Evolutionary conservation across 2,113 vertebrate species (phyloP).

Genomic region (Miniopterus natalensis): DNA sequence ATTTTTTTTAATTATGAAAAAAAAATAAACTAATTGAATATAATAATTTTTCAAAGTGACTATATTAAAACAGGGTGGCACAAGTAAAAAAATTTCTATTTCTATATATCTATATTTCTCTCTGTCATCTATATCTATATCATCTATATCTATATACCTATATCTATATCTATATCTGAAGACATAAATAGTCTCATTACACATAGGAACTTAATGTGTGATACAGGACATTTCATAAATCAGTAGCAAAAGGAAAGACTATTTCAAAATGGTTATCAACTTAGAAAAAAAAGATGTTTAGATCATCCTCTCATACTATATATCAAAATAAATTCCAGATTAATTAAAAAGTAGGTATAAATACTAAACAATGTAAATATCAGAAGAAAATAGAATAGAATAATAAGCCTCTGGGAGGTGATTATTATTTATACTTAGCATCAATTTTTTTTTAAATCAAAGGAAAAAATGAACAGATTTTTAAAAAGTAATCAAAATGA

Average conservation of each 20-base stretch:
- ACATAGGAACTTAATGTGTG: not conserved
- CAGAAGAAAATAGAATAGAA: conserved; percentile 36
- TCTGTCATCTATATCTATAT: no score
- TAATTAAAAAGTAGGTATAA: conserved; percentile 43
- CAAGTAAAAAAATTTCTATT: not conserved
- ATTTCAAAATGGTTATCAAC: conserved; percentile 14
- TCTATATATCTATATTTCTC: no score
- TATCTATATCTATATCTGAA: not conserved
- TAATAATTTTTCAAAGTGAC: conserved; percentile 20
- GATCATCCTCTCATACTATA: not conserved
- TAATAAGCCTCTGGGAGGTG: conserved; percentile 23
- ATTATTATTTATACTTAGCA: conserved; percentile 31
- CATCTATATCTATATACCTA: no score
- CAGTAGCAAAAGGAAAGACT: not conserved
- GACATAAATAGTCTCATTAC: not conserved
- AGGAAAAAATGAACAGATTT: conserved; percentile 42
- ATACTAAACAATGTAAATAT: conserved; percentile 46
- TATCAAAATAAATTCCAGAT: conserved; percentile 41
- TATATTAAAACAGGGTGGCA: conserved; percentile 16
- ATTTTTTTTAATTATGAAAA: conserved; percentile 24
- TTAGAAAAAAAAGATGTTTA: conserved; percentile 41
- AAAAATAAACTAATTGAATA: not conserved
- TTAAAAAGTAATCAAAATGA: conserved; percentile 18
- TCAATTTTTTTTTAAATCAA: not conserved
- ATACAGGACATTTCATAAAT: not conserved